A percentile compares a stretch with the other conserved stretches of the same genome.
phyloP scores from a whole-genome alignment of 2,888 invertebrate genomes.

The Mayetiola destructor region DNA sequence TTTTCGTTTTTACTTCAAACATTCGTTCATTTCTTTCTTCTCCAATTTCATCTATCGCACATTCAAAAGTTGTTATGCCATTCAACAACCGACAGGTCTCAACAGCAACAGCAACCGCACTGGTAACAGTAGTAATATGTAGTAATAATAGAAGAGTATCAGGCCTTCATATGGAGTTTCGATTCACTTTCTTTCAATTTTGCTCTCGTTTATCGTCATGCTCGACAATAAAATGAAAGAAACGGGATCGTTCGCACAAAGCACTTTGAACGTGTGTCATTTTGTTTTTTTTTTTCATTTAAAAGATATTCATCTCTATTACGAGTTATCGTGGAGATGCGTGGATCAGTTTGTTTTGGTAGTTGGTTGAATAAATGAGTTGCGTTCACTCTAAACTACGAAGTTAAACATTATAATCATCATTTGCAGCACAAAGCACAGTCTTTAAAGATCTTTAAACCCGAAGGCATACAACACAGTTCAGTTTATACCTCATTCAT shows the following conservation, averaged over 20 bases:
- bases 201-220: conserved; percentile 9
- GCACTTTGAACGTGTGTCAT: not conserved
- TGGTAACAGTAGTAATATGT: no score
- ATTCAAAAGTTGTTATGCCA: conserved; percentile 7
- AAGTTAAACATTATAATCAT: not conserved
- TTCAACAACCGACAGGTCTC: no score
- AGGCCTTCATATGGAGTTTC: not conserved
- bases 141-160: no score
- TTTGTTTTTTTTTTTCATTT: not conserved
- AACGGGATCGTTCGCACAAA: not conserved
- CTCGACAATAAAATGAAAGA: not conserved
- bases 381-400: not conserved
- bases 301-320: not conserved
- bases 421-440: not conserved
- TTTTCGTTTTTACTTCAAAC: not conserved
- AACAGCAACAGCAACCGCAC: no score
- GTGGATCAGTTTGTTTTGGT: no score
- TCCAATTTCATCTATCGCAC: not conserved
- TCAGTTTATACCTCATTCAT: no score
- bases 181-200: conserved; percentile 11
- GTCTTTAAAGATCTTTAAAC: not conserved
- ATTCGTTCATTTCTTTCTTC: not conserved
- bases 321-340: no score
- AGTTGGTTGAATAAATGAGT: no score
- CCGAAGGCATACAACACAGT: not conserved